Conservation (phyloP, 1,140 invertebrate genomes). For the Andrena cerasifolii region DNA sequence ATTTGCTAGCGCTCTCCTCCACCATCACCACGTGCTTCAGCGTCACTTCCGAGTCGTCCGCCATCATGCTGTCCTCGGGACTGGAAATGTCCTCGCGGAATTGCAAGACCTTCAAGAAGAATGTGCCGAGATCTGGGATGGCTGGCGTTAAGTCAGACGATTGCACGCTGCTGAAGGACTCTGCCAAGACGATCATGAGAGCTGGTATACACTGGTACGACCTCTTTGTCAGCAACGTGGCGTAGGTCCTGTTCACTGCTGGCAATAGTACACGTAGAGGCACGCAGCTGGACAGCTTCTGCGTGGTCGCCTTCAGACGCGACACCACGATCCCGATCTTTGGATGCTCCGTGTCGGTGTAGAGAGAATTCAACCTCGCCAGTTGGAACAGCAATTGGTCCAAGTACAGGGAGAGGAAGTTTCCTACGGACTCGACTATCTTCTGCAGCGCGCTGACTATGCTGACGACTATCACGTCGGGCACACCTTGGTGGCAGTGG, state of each 20-base stretch:
- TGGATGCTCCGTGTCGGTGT: slow-evolving; percentile 73
- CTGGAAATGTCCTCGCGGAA: slow-evolving; percentile 83
- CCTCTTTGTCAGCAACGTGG: slow-evolving; percentile 84
- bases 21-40: slow-evolving; percentile 78
- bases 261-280: slow-evolving; percentile 90
- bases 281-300: slow-evolving; percentile 87
- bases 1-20: slow-evolving; percentile 89
- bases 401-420: slow-evolving; percentile 93
- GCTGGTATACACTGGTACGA: slow-evolving; percentile 85
- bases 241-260: slow-evolving; percentile 86
- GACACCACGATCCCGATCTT: slow-evolving; percentile 82
- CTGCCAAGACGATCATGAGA: slow-evolving; percentile 89
- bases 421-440: slow-evolving; percentile 89
- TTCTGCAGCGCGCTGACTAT: slow-evolving; percentile 90
- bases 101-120: slow-evolving; percentile 90
- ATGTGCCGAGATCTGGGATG: slow-evolving; percentile 86
- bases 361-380: slow-evolving; percentile 82
- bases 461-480: slow-evolving; percentile 82
- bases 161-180: slow-evolving; percentile 85
- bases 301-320: slow-evolving; percentile 85
- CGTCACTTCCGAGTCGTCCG: slow-evolving; percentile 76
- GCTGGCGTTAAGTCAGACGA: slow-evolving; percentile 85
- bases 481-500: slow-evolving; percentile 79
- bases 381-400: slow-evolving; percentile 88
- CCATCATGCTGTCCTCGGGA: slow-evolving; percentile 75